Percentiles rank a stretch among this genome's conserved stretches.
phyloP scores from a whole-genome alignment of 2,113 vertebrate genomes.

The Anhinga rufa region DNA sequence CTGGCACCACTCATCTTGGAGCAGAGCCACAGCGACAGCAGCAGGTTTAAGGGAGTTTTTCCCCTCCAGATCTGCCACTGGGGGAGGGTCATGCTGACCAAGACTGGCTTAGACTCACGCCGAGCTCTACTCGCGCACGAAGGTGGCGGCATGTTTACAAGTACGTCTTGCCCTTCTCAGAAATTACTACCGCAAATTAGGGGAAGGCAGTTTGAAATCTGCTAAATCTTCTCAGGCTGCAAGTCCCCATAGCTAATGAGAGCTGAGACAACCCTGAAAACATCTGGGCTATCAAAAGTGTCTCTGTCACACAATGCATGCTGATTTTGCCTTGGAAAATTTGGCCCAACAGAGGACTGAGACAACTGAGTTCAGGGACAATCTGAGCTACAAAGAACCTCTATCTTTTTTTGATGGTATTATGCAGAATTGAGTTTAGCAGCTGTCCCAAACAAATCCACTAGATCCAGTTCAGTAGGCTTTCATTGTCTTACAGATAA shows the following conservation, averaged over 20 bases:
- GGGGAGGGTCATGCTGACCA: fast-evolving
- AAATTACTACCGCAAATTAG: neutral
- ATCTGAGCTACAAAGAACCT: neutral
- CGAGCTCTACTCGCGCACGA: neutral
- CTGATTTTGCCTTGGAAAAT: neutral
- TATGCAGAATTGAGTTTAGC: neutral
- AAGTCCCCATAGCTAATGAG: neutral
- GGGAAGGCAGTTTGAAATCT: neutral
- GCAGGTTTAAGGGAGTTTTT: neutral
- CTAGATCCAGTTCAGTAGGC: neutral
- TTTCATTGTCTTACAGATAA: neutral
- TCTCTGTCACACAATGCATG: neutral
- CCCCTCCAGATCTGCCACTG: fast-evolving
- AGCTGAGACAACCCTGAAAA: neutral
- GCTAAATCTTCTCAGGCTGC: neutral
- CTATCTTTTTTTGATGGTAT: neutral
- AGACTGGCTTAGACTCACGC: neutral
- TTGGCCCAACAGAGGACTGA: neutral
- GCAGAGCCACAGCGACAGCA: neutral
- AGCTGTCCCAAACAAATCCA: neutral
- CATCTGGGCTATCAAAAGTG: neutral
- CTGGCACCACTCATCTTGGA: neutral
- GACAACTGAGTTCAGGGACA: neutral
- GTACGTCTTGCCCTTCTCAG: neutral
- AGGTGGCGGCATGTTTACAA: neutral